Evolutionary conservation across 2,888 invertebrate genomes (phyloP), one percentile per base, ranked within the genome.

Genomic region (Troglohyphantes excavatus): DNA sequence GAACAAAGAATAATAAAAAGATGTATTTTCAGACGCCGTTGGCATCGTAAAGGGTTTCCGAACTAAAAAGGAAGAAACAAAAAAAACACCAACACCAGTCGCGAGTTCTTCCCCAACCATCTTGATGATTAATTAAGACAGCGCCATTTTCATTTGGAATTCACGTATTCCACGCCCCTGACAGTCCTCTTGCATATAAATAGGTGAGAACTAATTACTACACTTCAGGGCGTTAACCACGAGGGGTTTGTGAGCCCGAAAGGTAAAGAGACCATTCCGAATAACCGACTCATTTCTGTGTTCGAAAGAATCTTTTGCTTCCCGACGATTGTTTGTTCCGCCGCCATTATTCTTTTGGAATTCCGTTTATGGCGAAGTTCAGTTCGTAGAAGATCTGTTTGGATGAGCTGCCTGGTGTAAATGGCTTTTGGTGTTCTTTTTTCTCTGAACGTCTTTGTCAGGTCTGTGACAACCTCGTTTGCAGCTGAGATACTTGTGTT

Each of bases 161-260:
- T 81, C 79, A 11, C 27, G 33, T 81, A 26, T 59, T 53, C 68
- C 19, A 81, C 46, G 53, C 79, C 53, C 67, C 46, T 81, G 79
- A 68, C 79, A 81, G 46, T 46, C 19, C 79, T 81, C 79, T 53
- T 81, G 79, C 79, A 81, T 81, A 81, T 68, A 81, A 81, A 81
- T 67, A 53, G 79, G 68, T 19, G 79, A 46, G 79, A 67, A 81
- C 79, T 81, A 81, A 81, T 81, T 81, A 81, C 79, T 81, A 68
- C 67, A 33, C 68, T 26, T 46, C 13, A 67, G 79, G 79, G 79
- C 79, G 79, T 81, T 53, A 29, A 81, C 79, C 79, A 68, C 67
- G 19, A 53, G 67, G 79, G 78, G 46, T 19, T 39, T 21, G 17
- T n/a, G n/a, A n/a, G 53, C 5, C 5, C 13, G n/a, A n/a, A 53